Base-by-base conservation (phyloP, 2,888 invertebrate genomes). In the Antitype chi region DNA sequence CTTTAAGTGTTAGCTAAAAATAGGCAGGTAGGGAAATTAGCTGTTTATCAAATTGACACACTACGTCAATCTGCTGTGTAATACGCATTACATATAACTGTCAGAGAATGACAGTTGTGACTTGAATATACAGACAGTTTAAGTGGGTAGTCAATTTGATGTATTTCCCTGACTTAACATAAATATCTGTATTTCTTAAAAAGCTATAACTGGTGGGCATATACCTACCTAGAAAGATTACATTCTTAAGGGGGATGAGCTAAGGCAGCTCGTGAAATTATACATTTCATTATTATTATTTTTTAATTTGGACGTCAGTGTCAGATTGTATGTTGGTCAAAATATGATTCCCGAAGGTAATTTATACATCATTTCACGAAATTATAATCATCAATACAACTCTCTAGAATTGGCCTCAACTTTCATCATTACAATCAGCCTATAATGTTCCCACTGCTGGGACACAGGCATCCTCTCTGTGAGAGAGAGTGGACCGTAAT, bases 1-100 rank as follows among this genome's bases (percentile, higher is more conserved):
- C 15, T 38, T 25, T 20, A 17, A 68, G 52, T 76, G 43, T 55
- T 25, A 52, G 70, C 60, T 69, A 55, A 38, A 62, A 17, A 53
- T 23, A 28, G 5, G 20, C 28, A 20, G 23, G 25, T 23, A n/a
- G 53, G 20, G 7, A 32, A 68, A 68, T 53, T 20, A 1, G 1
- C 32, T 68, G 15, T 32, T 32, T 32, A 11, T 32, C 32, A 68
- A 68, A 68, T 32, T 68, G 6, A n/a, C 23, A 28, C 32, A 32
- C 9, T 55, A 11, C 53, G 32, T n/a, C n/a, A 68, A 68, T 53
- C 9, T 68, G 52, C 17, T 23, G 7, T 25, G 7, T 47, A 25
- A 49, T 25, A 28, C 15, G 3, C 15, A 67, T 67, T 67, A 52
- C 23, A 23, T 17, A 9, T 9, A 67, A 23, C 15, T n/a, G 28